A percentile compares a stretch with the other conserved stretches of the same genome.
Conservation (phyloP, 2,797 vertebrate genomes). For the Pampus argenteus region DNA sequence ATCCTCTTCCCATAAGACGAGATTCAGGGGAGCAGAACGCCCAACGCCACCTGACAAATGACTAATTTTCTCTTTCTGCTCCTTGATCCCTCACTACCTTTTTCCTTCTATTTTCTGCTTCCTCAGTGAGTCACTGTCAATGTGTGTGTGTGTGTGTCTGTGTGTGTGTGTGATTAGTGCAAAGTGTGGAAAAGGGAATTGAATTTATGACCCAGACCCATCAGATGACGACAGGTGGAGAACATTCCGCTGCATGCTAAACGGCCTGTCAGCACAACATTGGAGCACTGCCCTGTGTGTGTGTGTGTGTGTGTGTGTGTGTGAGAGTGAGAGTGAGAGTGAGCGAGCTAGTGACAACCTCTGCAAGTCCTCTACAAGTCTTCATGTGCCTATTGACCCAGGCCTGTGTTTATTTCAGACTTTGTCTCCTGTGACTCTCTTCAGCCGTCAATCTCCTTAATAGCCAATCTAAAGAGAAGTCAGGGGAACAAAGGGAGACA, state of each 20-base stretch:
- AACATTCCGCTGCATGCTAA: slow-evolving; percentile 46
- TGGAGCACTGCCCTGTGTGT: slow-evolving; percentile 15
- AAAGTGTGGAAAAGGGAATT: slow-evolving; percentile 39
- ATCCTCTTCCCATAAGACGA: slow-evolving; percentile 5
- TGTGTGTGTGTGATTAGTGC: slow-evolving; percentile 15
- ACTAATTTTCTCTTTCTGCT: slow-evolving; percentile 24
- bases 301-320: slow-evolving; percentile 12
- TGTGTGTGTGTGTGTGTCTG: neutral
- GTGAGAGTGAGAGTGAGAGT: neutral
- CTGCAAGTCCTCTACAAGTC: slow-evolving; percentile 19
- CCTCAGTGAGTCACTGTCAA: neutral
- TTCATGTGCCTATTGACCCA: slow-evolving; percentile 17
- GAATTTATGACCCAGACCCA: slow-evolving; percentile 35
- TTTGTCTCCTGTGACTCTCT: neutral
- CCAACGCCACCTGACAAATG: slow-evolving; percentile 25
- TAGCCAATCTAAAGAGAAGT: slow-evolving; percentile 10
- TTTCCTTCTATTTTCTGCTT: neutral
- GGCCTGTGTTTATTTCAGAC: slow-evolving; percentile 24
- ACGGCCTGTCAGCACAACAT: slow-evolving; percentile 38
- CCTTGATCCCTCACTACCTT: slow-evolving; percentile 1
- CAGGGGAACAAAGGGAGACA: slow-evolving; percentile 3
- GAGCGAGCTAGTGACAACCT: slow-evolving; percentile 7
- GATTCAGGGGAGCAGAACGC: slow-evolving; percentile 10
- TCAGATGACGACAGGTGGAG: slow-evolving; percentile 41
- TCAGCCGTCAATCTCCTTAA: slow-evolving; percentile 30